phyloP scores from a whole-genome alignment of 1,140 invertebrate genomes.

The Drosophila bipectinata region DNA sequence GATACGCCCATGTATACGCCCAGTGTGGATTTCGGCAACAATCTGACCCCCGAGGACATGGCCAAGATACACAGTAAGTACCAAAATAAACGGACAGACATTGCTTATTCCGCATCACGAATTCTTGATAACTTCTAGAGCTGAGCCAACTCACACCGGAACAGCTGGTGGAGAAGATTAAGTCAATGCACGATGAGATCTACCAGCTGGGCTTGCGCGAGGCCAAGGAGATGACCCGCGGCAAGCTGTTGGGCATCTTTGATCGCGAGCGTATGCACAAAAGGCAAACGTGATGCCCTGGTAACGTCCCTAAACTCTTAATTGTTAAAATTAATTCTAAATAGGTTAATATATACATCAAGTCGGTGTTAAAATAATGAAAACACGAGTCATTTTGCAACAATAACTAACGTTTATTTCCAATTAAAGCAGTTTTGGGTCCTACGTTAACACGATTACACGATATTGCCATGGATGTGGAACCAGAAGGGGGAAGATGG shows the following conservation, averaged over 20 bases:
- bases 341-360: conserved; percentile 18
- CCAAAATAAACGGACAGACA: too few relatives aligned
- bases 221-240: conserved; percentile 97
- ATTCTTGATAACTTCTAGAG: too few relatives aligned
- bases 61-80: conserved; percentile 89
- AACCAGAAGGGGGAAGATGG: not conserved
- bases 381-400: conserved; percentile 15
- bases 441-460: conserved; percentile 12
- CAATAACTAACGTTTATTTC: conserved; percentile 69
- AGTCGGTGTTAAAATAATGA: not conserved
- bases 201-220: conserved; percentile 97
- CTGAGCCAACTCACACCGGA: conserved; percentile 91
- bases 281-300: conserved; percentile 14
- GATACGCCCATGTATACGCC: conserved; percentile 84
- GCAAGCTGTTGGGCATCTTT: conserved; percentile 96
- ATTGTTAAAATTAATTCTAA: conserved; percentile 8
- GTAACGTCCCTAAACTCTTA: not conserved
- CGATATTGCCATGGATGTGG: not conserved
- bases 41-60: conserved; percentile 87
- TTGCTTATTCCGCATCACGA: too few relatives aligned
- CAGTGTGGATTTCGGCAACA: conserved; percentile 85
- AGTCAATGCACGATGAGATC: conserved; percentile 95
- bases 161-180: conserved; percentile 94
- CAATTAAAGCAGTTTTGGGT: conserved; percentile 48
- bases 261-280: conserved; percentile 62